Base-by-base conservation (phyloP, 2,888 invertebrate species). In the Dasypolia templi region DNA sequence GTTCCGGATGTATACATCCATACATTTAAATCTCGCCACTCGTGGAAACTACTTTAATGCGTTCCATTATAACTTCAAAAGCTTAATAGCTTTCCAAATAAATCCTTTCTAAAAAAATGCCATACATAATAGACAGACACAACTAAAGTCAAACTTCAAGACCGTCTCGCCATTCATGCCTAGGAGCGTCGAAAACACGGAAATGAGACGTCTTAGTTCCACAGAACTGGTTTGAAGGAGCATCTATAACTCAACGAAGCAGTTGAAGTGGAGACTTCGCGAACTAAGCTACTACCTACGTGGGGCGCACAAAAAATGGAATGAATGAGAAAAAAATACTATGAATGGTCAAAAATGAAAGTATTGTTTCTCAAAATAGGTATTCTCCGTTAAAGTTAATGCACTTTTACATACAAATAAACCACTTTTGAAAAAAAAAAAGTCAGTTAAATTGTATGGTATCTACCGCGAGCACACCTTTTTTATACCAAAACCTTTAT, bases 131-230 rank as follows among this genome's bases (percentile, higher is more conserved):
- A n/a, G n/a, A n/a, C n/a, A 32, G 12, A 46, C 58, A n/a, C 19
- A 17, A 59, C 44, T 51, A 12, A 51, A 53, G 22, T 22, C 26
- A 26, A 61, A 79, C 46, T 55, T 17, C 26, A 14, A 63, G 56
- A 69, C 53, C 46, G 35, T 14, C 35, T 29, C 17, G 6, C 9
- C 46, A 22, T 22, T 58, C 46, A 59, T 51, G 64, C 55, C 4
- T 61, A 32, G 12, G 7, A 68, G 61, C 51, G 44, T 61, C 65
- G 62, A 66, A 84, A 68, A 69, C 58, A 66, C 49, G 84, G 80
- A 83, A 82, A 82, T 79, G 62, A 69, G 65, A 80, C 17, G 81
- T 75, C 69, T 68, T 56, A 53, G 58, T 75, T 67, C 42, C 46
- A 26, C 44, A 29, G 26, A 49, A 56, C 64, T 19, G 61, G 42